Base-by-base conservation (phyloP, 2,888 invertebrate species). In the Thereva nobilitata region DNA sequence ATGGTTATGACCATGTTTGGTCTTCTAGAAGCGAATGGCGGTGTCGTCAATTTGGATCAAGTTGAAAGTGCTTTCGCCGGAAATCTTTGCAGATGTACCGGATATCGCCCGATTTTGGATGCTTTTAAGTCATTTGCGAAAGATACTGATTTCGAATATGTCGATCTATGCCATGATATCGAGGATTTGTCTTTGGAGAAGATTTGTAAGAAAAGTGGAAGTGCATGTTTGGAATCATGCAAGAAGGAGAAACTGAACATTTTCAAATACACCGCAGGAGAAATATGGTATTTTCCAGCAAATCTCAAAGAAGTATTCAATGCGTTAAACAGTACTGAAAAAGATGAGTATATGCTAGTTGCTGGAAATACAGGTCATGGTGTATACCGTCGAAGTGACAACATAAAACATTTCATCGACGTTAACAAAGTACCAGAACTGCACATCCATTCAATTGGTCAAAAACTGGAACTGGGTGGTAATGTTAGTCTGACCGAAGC, bases 301-400 rank as follows among this genome's bases (percentile, higher is more conserved):
- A 67, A 42, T 35, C 37, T 69, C n/a, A 2, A 52, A 1, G 66
- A 63, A n/a, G 7, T 69, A 8, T 69, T 67, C n/a, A 8, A 47
- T 23, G 42, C 63, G 37, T 52, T 69, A 10, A 8, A 52, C 5
- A 52, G 41, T 45, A 38, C 67, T 3, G 40, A 10, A 4, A 47
- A 49, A 34, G 12, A 44, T 10, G 35, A 54, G 4, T 65, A 65
- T 38, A 47, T 47, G 38, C 47, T 65, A n/a, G 55, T 65, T 1
- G 87, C 87, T 35, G 92, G 92, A 10, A 91, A 92, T 74, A 92
- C 92, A 1, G 90, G 87, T 3, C 87, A 86, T 78, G 93, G 92
- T 8, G 82, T 84, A 2, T 84, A 80, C 70, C 77, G 82, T 4
- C 75, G 79, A 9, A 67, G 71, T 4, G 44, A 64, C 0, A 70